Conservation (phyloP, 1,140 invertebrate genomes). For the Pteromalus puparum region DNA sequence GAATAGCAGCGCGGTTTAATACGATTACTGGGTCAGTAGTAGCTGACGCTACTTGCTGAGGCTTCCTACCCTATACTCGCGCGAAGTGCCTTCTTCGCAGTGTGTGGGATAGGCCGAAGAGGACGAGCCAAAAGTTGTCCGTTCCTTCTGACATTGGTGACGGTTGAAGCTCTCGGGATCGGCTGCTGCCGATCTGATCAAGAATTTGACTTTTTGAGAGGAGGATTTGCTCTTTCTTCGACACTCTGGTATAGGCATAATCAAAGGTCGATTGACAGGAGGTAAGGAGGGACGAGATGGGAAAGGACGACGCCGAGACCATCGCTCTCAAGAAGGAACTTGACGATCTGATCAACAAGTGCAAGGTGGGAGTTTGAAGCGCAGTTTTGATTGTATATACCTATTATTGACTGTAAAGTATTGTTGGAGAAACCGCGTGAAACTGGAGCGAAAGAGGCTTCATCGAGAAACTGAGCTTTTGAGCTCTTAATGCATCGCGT, state of each 20-base stretch:
- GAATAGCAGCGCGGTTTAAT: conserved; percentile 64
- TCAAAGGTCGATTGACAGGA: neutral
- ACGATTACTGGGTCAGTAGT: conserved; percentile 72
- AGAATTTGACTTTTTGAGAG: too few species aligned
- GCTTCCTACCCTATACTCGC: conserved; percentile 63
- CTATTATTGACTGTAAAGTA: neutral
- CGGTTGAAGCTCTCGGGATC: too few species aligned
- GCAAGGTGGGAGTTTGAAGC: conserved; percentile 76
- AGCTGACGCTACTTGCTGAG: conserved; percentile 57
- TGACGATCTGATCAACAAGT: conserved; percentile 83
- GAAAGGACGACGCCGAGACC: conserved; percentile 88
- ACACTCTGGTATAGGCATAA: too few species aligned
- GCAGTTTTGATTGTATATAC: neutral
- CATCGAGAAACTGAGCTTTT: too few species aligned
- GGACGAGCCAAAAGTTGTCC: neutral
- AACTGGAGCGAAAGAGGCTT: neutral
- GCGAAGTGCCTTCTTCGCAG: conserved; percentile 42
- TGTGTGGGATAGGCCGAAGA: neutral
- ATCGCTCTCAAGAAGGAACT: conserved; percentile 86
- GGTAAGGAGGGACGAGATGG: conserved; percentile 65
- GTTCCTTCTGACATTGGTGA: too few species aligned
- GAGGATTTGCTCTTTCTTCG: too few species aligned
- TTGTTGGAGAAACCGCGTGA: neutral
- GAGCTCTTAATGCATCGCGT: too few species aligned
- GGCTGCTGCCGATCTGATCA: too few species aligned